Base-by-base conservation (phyloP, 2,888 invertebrate species). In the Diaperis boleti region DNA sequence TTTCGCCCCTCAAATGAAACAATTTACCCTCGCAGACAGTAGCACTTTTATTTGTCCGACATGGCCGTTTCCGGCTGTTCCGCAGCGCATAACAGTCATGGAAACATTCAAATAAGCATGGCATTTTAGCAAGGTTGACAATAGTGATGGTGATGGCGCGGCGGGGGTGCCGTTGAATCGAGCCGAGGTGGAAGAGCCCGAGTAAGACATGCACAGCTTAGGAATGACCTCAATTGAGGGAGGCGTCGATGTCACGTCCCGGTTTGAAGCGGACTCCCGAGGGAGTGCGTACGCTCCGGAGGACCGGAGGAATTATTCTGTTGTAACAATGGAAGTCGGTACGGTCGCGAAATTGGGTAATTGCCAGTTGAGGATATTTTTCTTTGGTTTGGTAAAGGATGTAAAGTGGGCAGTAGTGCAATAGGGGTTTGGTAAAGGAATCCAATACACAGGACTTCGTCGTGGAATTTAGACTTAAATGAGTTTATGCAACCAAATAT, bases 151-250 rank as follows among this genome's bases (percentile, higher is more conserved):
- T 39, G 54, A 60, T 52, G 60, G 54, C 20, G 54, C 17, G 41
- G 42, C 50, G 22, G 47, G 54, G 54, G 37, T 39, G 47, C 39
- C 45, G 54, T 61, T 47, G 55, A 47, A 55, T 60, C 8, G 61
- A 55, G 61, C 15, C 15, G 47, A 59, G 52, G 57, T 59, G 62
- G 47, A 50, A 62, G 66, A 45, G 67, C 72, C 71, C 72, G 72
- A 72, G 66, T 68, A 72, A 75, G 73, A 75, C 78, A 78, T 75
- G 77, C 73, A 69, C 64, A 63, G 78, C 76, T 77, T 78, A 77
- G 76, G 75, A 78, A 78, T 76, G 77, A 76, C 78, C 74, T 71
- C 77, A 75, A 77, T 78, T 77, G 75, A 71, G 70, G 65, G 65
- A 66, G 68, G 69, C 72, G 68, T 71, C 75, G 72, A 69, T 72